Evolutionary conservation across 2,113 vertebrate genomes (phyloP).

Genomic region (Prunella fulvescens): DNA sequence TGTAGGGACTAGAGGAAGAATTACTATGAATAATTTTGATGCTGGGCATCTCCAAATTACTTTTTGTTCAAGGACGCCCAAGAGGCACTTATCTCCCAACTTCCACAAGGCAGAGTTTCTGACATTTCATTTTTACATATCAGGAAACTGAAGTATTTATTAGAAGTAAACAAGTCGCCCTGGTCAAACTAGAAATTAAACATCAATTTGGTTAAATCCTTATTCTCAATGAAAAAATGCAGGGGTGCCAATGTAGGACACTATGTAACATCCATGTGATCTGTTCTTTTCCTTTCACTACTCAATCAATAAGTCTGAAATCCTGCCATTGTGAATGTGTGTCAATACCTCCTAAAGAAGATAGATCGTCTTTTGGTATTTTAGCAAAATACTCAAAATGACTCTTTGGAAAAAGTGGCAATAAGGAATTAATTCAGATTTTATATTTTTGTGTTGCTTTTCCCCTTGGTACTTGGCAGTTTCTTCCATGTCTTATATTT

Average conservation of each 20-base stretch:
- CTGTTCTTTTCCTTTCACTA: not conserved
- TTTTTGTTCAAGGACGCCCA: not conserved
- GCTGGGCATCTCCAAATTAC: not conserved
- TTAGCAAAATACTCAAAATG: not conserved
- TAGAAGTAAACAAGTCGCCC: not conserved
- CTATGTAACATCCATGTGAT: not conserved
- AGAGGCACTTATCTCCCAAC: not conserved
- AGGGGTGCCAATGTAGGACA: not conserved
- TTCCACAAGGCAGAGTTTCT: not conserved
- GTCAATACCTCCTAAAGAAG: not conserved
- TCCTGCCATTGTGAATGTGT: not conserved
- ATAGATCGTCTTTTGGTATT: not conserved
- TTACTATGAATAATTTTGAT: not conserved
- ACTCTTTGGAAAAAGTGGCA: not conserved
- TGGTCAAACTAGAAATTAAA: not conserved
- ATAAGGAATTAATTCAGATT: not conserved
- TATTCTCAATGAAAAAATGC: not conserved
- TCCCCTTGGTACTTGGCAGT: not conserved
- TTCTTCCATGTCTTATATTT: not conserved
- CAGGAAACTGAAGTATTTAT: not conserved
- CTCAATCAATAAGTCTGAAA: not conserved
- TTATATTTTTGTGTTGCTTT: not conserved
- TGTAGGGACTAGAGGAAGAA: not conserved
- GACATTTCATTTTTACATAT: not conserved
- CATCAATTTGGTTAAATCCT: not conserved